phyloP scores from a whole-genome alignment of 2,113 vertebrate species.

The Equus przewalskii region DNA sequence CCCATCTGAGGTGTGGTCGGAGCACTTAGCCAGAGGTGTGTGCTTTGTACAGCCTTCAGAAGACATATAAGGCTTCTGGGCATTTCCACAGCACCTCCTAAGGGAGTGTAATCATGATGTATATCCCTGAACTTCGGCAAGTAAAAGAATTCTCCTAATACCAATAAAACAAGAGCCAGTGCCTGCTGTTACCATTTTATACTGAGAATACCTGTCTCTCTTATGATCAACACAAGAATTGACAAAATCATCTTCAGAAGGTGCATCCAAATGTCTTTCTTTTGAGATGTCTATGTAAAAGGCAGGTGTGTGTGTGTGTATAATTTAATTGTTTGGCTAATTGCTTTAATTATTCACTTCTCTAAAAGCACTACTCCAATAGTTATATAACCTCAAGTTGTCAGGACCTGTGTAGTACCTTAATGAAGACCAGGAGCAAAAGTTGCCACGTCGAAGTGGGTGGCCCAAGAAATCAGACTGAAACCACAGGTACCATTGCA shows the following conservation, averaged over 20 bases:
- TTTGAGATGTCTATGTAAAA: constrained; percentile 39
- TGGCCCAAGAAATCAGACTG: background rate
- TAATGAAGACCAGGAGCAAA: constrained; percentile 31
- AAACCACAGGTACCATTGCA: background rate
- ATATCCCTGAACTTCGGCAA: background rate
- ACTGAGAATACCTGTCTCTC: background rate
- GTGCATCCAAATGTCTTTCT: background rate
- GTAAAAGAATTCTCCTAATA: background rate
- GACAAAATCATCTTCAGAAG: background rate
- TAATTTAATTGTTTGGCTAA: background rate
- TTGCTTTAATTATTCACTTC: background rate
- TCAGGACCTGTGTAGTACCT: background rate
- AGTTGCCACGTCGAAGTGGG: background rate
- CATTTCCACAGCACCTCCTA: background rate
- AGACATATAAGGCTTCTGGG: background rate
- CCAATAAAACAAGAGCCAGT: background rate
- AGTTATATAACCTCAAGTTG: background rate
- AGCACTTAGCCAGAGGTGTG: background rate
- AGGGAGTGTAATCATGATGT: background rate
- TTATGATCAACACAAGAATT: background rate
- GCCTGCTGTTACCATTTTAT: background rate
- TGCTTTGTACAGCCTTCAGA: background rate
- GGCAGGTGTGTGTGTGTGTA: background rate
- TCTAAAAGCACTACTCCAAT: background rate
- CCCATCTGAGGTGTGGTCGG: background rate